Base-by-base conservation (phyloP, 2,113 vertebrate genomes). In the Microtus ochrogaster region DNA sequence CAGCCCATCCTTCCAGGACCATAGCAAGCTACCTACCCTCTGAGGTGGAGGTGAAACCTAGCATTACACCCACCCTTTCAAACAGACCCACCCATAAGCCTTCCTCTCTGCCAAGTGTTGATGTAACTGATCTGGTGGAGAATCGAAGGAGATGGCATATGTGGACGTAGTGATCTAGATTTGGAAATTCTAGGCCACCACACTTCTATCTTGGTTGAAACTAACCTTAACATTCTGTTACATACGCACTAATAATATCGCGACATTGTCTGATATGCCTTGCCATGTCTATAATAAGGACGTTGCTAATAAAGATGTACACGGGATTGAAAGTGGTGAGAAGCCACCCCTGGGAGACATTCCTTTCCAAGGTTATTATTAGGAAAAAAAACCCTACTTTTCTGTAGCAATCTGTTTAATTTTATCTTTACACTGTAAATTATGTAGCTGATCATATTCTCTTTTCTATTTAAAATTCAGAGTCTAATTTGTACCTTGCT, bases 171-270 rank as follows among this genome's bases (percentile, higher is more conserved):
- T 2, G 5, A n/a, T 86, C 22, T 85, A 86, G 28, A 47, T 96
- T 89, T 86, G 61, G 84, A 89, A 94, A 93, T 90, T 94, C 39
- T 87, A 66, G 74, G 61, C 68, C 63, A 30, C 49, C 26, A 30
- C 77, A 52, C 70, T 77, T 78, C n/a, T 94, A 33, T 95, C 6
- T 74, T 90, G 41, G 55, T 79, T 90, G 72, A 91, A 86, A 82
- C 44, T 92, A 66, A 89, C 58, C 82, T 85, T 91, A 97, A 83
- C 47, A 91, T 61, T 33, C 39, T 82, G 22, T 65, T 94, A 81
- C 33, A n/a, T 73, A 85, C 3, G 0, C 22, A 91, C 7, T 91
- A 73, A 70, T 68, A 84, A 86, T 79, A 78, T 49, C 39, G 11
- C 5, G 13, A 61, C 21, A 55, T 93, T 78, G 44, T 66, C 66